Base-by-base conservation (phyloP, 2,797 vertebrate species). In the Epinephelus coioides region DNA sequence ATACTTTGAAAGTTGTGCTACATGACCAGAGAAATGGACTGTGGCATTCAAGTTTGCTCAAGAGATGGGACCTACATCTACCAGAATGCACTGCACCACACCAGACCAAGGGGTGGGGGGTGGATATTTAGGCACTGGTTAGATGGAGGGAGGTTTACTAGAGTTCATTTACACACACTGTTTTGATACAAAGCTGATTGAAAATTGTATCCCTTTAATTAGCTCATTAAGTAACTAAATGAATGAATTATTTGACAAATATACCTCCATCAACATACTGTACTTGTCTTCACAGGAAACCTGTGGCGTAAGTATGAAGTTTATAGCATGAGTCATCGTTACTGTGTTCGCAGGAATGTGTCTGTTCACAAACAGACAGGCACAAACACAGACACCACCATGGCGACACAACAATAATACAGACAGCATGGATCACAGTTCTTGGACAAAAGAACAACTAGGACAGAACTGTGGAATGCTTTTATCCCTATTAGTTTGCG, bases 351-450 rank as follows among this genome's bases (percentile, higher is more conserved):
- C 71, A 83, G 69, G 82, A 82, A 84, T 82, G 67, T 73, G 50
- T 81, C 70, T 65, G 46, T 44, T n/a, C 60, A 69, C 54, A 76
- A 64, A 62, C 72, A 76, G 47, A 69, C 75, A 82, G 70, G 74
- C 51, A 60, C 79, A 80, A 81, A 84, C 76, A 82, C 44, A 89
- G 78, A 86, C 83, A 76, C 67, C 72, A 40, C 80, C 85, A 85
- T 89, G 83, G 79, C 46, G 71, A 88, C 86, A 82, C 81, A 82
- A 71, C 76, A 86, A 82, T 77, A 83, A 82, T 79, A 85, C 57
- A 82, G 81, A 82, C 64, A 69, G n/a, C 46, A 51, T 66, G 57
- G 59, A 63, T 68, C 53, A 68, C 5, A 66, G 50, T 4, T 18
- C 65, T n/a, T 17, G 30, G 66, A 71, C 38, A 50, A 38, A 70